Evolutionary conservation across 2,888 invertebrate genomes (phyloP), one percentile per base, ranked within the genome.

Genomic region (Ashinkailepas kermadecensis): DNA sequence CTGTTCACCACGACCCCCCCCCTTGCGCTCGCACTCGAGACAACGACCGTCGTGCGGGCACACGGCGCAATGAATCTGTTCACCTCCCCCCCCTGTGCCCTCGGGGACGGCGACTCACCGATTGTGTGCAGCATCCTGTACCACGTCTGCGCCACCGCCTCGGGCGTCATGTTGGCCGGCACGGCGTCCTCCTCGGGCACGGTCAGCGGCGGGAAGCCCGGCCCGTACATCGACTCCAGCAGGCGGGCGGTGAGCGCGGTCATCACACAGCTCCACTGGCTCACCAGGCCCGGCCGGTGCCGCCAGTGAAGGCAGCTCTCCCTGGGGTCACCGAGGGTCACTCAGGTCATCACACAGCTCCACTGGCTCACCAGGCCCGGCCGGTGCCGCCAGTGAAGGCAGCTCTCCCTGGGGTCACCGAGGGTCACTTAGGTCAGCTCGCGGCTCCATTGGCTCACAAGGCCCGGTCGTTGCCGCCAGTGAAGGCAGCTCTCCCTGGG

Each of bases 201-300:
- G 10, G 74, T 54, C 54, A 74, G 39, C 74, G 54, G 7, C 74
- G 54, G 54, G 80, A 78, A 95, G 82, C 91, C 89, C 12, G 94
- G 92, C 0, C 96, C 97, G 88, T 96, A 97, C 91, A 96, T 94
- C 86, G 96, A 94, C 84, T 91, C 86, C 39, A 97, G 89, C 81
- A 97, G 90, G 78, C 93, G 90, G 2, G 95, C 93, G 0, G 97
- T 97, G 82, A 98, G 90, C 2, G 94, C 94, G 80, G 96, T 90
- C 87, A 96, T 97, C 62, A 96, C 95, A 84, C 96, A 91, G 88
- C 96, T 94, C 97, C 97, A 97, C 86, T 98, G 97, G 87, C 95
- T 94, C 57, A 97, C 92, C 12, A 99, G 90, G 64, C 96, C 95
- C 83, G 95, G 91, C 83, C 97, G 92, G 89, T 99, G 98, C 18